These are phyloP conservation scores for Nomada flava DNA, from an alignment of 2,888 invertebrate species.

Conservation along the genomic window DNA sequence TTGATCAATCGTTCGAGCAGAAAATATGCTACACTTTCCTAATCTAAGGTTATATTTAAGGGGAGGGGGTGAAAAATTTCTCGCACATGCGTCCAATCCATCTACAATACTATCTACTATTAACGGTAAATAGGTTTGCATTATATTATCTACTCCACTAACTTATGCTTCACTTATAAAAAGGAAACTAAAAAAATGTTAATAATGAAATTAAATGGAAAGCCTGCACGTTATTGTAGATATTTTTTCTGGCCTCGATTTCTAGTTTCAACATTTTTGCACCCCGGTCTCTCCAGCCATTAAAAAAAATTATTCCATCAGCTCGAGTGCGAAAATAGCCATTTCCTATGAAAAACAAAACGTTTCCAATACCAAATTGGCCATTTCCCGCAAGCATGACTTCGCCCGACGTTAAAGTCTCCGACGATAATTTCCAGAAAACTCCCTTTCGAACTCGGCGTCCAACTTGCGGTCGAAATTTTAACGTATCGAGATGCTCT, in stretches of 20 bases:
- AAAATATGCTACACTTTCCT: slow-evolving; percentile 65
- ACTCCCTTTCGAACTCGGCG: neutral
- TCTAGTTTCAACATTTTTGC: slow-evolving; percentile 12
- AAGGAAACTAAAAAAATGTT: neutral
- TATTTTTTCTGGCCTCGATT: neutral
- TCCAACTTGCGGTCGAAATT: slow-evolving; percentile 5
- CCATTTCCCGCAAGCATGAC: neutral
- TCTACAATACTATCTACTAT: too few species aligned
- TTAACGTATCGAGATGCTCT: slow-evolving; percentile 32
- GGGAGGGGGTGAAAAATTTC: neutral
- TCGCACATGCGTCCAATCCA: neutral
- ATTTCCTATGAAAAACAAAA: neutral
- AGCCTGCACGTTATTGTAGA: neutral
- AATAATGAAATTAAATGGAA: slow-evolving; percentile 9
- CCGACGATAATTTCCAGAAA: neutral
- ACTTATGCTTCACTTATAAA: slow-evolving; percentile 3
- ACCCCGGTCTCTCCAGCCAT: neutral
- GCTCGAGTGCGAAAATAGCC: slow-evolving; percentile 9
- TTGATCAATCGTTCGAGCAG: slow-evolving; percentile 58
- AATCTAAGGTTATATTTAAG: neutral
- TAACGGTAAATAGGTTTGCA: too few species aligned
- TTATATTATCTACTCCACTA: too few species aligned
- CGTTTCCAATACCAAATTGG: neutral
- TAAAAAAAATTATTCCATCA: neutral
- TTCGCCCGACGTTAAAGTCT: neutral